Conservation (phyloP, 2,797 vertebrate genomes). For the Aphelocoma californica region DNA sequence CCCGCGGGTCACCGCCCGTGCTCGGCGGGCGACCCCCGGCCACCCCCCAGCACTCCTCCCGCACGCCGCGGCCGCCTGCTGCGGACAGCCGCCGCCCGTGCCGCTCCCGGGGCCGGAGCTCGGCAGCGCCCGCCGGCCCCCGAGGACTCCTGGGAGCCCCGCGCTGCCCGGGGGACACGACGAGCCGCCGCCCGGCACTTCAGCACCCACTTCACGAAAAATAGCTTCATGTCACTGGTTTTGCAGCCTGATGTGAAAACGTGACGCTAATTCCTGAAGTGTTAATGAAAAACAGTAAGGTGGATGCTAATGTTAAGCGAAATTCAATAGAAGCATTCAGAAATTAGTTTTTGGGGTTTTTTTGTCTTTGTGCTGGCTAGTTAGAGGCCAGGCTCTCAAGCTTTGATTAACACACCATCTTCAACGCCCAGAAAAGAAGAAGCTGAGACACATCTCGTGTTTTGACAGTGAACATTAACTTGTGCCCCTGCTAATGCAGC, state of each 20-base stretch:
- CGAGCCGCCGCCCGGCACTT: neutral
- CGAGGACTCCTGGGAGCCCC: neutral
- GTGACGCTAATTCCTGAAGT: neutral
- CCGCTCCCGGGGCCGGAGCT: neutral
- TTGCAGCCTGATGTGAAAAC: neutral
- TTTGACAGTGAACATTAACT: neutral
- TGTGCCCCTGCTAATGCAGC: neutral
- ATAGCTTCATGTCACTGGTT: neutral
- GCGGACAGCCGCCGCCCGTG: neutral
- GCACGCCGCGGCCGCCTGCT: neutral
- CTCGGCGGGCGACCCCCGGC: too few species aligned
- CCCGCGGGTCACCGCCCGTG: neutral
- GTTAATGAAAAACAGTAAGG: neutral
- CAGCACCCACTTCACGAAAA: neutral
- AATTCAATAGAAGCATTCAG: neutral
- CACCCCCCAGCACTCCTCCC: neutral
- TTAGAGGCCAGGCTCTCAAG: neutral
- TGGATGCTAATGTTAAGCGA: neutral
- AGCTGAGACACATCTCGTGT: neutral
- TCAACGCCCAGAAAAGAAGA: neutral
- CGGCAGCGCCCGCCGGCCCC: neutral
- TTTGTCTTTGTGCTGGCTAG: neutral
- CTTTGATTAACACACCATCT: neutral
- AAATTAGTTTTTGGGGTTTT: neutral
- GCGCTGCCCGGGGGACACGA: neutral